Evolutionary conservation across 2,888 invertebrate genomes (phyloP).

Genomic region (Saturnia japonica): DNA sequence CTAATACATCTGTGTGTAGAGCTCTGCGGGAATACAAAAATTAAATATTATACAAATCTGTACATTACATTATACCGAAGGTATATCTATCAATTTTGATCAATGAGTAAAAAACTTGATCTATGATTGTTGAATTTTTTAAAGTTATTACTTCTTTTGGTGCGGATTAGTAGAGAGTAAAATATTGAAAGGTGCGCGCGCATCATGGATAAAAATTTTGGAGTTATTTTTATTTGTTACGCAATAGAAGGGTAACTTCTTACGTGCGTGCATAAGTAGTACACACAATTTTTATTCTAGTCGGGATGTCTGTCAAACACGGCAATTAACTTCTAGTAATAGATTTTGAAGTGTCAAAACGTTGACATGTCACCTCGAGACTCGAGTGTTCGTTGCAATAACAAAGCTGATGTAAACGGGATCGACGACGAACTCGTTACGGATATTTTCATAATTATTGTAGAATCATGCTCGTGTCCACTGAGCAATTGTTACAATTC

Average conservation of each 20-base stretch:
- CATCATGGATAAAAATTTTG: too few species aligned
- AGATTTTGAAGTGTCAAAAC: conserved; percentile 3
- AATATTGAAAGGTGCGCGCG: too few species aligned
- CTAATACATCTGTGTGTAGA: background rate
- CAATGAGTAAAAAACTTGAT: background rate
- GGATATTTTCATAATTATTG: conserved; percentile 69
- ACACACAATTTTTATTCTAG: background rate
- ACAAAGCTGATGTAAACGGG: conserved; percentile 67
- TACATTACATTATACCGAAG: background rate
- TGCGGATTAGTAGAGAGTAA: too few species aligned
- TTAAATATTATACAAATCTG: background rate
- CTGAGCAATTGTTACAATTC: conserved; percentile 15
- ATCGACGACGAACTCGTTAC: conserved; percentile 63
- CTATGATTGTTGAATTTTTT: background rate
- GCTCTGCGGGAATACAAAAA: background rate
- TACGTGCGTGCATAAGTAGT: too few species aligned
- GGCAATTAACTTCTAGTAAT: background rate
- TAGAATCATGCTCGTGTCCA: conserved; percentile 61
- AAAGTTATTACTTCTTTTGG: too few species aligned
- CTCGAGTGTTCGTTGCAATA: background rate
- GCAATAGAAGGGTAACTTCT: too few species aligned
- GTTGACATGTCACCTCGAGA: background rate
- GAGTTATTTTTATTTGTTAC: too few species aligned
- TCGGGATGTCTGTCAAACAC: background rate
- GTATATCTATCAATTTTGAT: background rate